These are phyloP conservation scores for Drosophila gunungcola DNA, from an alignment of 1,140 invertebrate genomes.

Conservation along the genomic window DNA sequence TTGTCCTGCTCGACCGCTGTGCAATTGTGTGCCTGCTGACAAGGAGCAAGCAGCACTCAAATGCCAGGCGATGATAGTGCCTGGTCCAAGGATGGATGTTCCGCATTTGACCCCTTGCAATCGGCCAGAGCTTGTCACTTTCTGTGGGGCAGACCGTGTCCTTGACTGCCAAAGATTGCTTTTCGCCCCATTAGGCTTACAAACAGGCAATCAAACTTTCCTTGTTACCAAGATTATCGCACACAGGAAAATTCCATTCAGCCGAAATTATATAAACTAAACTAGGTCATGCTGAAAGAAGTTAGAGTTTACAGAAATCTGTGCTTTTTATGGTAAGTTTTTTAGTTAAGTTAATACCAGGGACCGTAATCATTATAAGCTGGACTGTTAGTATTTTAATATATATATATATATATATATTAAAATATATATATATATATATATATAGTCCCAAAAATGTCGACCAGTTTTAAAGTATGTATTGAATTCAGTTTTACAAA, in stretches of 20 bases:
- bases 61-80: conserved; percentile 31
- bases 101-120: conserved; percentile 53
- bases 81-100: conserved; percentile 34
- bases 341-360: too few relatives aligned
- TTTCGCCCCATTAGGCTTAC: conserved; percentile 12
- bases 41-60: conserved; percentile 34
- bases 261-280: neutral
- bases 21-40: conserved; percentile 29
- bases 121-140: conserved; percentile 30
- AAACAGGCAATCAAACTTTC: conserved; percentile 17
- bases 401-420: too few relatives aligned
- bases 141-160: conserved; percentile 15
- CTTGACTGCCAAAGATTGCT: conserved; percentile 29
- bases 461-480: too few relatives aligned
- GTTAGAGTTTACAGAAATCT: neutral
- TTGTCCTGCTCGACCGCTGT: conserved; percentile 45
- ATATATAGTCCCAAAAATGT: too few relatives aligned
- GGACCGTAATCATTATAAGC: too few relatives aligned
- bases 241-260: neutral
- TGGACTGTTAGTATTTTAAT: too few relatives aligned
- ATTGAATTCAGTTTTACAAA: too few relatives aligned
- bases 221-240: conserved; percentile 4
- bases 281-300: neutral
- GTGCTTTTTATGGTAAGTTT: too few relatives aligned
- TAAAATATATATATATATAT: too few relatives aligned